phyloP scores from a whole-genome alignment of 1,140 invertebrate genomes.

The Hyposmocoma kahamanoa region DNA sequence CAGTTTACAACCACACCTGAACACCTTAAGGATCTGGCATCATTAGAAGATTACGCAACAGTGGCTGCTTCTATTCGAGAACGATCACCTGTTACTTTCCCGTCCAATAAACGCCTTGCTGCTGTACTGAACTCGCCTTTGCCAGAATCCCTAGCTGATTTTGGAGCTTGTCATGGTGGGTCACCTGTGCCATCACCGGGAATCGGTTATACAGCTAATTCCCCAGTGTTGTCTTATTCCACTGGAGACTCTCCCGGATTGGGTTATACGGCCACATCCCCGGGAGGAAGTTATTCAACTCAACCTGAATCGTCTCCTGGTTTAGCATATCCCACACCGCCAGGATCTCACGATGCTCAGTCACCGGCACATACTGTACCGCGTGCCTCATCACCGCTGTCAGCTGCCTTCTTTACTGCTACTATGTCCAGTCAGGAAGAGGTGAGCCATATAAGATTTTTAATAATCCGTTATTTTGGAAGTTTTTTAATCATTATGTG shows the following conservation, averaged over 20 bases:
- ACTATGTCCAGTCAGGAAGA: slow-evolving; percentile 89
- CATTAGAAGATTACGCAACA: slow-evolving; percentile 78
- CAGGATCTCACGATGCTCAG: slow-evolving; percentile 86
- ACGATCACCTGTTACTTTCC: slow-evolving; percentile 76
- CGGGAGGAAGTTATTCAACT: slow-evolving; percentile 61
- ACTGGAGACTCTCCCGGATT: slow-evolving; percentile 57
- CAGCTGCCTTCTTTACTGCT: slow-evolving; percentile 89
- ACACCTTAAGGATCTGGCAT: slow-evolving; percentile 79
- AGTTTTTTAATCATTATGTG: background rate
- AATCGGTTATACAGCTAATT: slow-evolving; percentile 52
- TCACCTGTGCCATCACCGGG: slow-evolving; percentile 72
- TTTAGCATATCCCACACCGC: slow-evolving; percentile 87
- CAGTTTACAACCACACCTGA: slow-evolving; percentile 81
- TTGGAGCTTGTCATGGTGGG: slow-evolving; percentile 81
- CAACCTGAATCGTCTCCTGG: slow-evolving; percentile 82
- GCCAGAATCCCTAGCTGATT: slow-evolving; percentile 86
- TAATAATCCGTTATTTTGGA: background rate
- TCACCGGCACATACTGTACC: slow-evolving; percentile 73
- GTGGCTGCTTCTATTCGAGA: slow-evolving; percentile 73
- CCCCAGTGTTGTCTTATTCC: slow-evolving; percentile 55
- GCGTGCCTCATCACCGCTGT: slow-evolving; percentile 75
- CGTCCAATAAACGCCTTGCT: slow-evolving; percentile 82
- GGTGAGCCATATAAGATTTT: slow-evolving; percentile 23
- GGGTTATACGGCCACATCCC: slow-evolving; percentile 70
- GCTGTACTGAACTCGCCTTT: slow-evolving; percentile 83